phyloP scores from a whole-genome alignment of 2,797 vertebrate species.

The Scolopax rusticola region DNA sequence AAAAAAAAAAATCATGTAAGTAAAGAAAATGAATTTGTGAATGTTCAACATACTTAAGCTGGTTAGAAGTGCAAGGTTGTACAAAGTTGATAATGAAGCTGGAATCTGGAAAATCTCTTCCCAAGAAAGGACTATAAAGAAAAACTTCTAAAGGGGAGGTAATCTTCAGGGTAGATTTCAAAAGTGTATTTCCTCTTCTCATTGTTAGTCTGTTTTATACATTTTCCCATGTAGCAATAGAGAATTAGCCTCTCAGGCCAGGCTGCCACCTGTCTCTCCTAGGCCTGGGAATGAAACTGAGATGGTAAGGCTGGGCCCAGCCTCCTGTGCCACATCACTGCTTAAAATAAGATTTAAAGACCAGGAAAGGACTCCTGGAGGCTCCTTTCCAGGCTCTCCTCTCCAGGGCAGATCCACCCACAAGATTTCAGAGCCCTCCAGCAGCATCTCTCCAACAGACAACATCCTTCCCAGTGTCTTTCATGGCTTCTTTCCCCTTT shows the following conservation, averaged over 20 bases:
- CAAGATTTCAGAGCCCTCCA: not conserved
- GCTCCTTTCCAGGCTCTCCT: not conserved
- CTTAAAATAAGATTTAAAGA: not conserved
- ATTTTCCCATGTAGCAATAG: not conserved
- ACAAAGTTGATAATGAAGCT: not conserved
- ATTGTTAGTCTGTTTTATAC: not conserved
- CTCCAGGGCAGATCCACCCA: not conserved
- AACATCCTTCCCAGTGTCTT: not conserved
- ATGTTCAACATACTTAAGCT: not conserved
- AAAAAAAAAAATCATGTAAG: not conserved
- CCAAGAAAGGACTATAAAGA: not conserved
- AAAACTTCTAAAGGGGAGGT: not conserved
- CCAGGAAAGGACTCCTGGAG: not conserved
- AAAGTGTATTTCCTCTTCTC: not conserved
- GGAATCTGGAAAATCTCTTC: not conserved
- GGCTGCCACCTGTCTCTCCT: not conserved
- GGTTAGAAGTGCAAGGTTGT: not conserved
- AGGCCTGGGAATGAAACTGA: not conserved
- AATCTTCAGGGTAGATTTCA: not conserved
- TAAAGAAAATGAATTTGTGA: not conserved
- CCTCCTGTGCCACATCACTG: not conserved
- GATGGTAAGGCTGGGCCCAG: not conserved
- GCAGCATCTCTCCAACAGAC: not conserved
- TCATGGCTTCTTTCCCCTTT: not conserved
- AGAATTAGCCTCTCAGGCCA: not conserved